Conservation (phyloP, 1,140 invertebrate genomes). For the Antheraea mylitta region DNA sequence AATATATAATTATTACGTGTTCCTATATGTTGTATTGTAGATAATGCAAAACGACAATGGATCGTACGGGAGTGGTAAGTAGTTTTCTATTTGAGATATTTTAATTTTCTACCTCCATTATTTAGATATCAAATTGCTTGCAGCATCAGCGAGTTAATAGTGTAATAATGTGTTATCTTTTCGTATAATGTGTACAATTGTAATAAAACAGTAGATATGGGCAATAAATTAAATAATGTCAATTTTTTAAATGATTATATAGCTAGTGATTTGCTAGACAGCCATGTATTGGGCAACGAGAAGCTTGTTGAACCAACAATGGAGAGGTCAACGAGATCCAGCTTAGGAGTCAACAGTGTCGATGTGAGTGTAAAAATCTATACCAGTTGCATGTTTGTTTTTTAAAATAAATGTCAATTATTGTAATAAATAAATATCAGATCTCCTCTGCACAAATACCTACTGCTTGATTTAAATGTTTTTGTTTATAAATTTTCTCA, state of each 20-base stretch:
- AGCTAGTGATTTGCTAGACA: constrained; percentile 73
- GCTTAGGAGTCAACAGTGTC: constrained; percentile 68
- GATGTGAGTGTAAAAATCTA: constrained; percentile 54
- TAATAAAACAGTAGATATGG: constrained; percentile 66
- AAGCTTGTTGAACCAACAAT: constrained; percentile 55
- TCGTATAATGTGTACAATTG: constrained; percentile 51
- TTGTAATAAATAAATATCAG: neutral
- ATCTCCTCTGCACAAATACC: too few species aligned
- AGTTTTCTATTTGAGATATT: constrained; percentile 13
- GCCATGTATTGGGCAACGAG: constrained; percentile 66
- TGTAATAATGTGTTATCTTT: constrained; percentile 52
- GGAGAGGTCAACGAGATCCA: constrained; percentile 66
- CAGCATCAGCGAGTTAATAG: constrained; percentile 20
- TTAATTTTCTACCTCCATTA: constrained; percentile 34
- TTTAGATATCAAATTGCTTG: constrained; percentile 34
- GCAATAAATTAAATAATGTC: constrained; percentile 65
- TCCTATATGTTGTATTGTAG: constrained; percentile 3
- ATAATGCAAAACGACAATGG: constrained; percentile 65
- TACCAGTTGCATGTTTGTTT: neutral
- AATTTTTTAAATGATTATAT: constrained; percentile 57
- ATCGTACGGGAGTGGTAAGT: constrained; percentile 67
- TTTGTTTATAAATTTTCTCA: constrained; percentile 41
- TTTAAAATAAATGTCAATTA: neutral
- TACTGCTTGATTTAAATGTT: neutral
- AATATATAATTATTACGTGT: neutral